Percentiles rank a stretch among this genome's conserved stretches.
These are phyloP conservation scores for Mystacides longicornis DNA, from an alignment of 2,888 invertebrate genomes.

Conservation along the genomic window DNA sequence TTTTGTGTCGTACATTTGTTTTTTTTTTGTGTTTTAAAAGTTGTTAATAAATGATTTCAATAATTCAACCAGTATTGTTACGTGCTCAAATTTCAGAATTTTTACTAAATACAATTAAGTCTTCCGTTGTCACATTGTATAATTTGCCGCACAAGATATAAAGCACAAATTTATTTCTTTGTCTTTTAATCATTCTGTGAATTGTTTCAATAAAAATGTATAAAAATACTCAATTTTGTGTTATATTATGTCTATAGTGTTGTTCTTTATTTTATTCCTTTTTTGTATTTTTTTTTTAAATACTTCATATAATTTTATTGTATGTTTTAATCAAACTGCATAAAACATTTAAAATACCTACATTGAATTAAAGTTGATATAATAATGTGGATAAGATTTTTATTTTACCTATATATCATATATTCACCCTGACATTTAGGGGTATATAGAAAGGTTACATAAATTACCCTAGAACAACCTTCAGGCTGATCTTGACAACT, in stretches of 20 bases:
- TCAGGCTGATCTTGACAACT: too few relatives aligned
- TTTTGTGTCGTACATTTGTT: background rate
- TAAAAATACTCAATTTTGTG: conserved; percentile 12
- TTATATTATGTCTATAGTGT: conserved; percentile 2
- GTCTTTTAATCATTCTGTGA: conserved; percentile 1
- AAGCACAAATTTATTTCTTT: conserved; percentile 25
- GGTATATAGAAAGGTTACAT: too few relatives aligned
- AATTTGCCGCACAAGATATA: conserved; percentile 39
- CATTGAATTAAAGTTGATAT: too few relatives aligned
- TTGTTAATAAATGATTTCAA: too few relatives aligned
- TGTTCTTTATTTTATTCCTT: background rate
- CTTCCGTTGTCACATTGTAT: conserved; percentile 49
- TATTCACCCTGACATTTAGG: too few relatives aligned
- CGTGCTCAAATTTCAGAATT: conserved; percentile 19
- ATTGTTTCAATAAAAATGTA: background rate
- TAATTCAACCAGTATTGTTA: conserved; percentile 22
- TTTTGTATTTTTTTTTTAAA: background rate
- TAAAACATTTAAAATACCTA: too few relatives aligned
- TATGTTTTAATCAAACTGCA: too few relatives aligned
- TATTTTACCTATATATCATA: too few relatives aligned
- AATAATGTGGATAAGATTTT: too few relatives aligned
- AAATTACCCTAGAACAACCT: too few relatives aligned
- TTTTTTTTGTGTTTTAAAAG: background rate
- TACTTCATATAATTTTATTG: too few relatives aligned
- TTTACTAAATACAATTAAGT: conserved; percentile 38